Base-by-base conservation (phyloP, 2,113 vertebrate genomes). In the Gasterosteus nipponicus region DNA sequence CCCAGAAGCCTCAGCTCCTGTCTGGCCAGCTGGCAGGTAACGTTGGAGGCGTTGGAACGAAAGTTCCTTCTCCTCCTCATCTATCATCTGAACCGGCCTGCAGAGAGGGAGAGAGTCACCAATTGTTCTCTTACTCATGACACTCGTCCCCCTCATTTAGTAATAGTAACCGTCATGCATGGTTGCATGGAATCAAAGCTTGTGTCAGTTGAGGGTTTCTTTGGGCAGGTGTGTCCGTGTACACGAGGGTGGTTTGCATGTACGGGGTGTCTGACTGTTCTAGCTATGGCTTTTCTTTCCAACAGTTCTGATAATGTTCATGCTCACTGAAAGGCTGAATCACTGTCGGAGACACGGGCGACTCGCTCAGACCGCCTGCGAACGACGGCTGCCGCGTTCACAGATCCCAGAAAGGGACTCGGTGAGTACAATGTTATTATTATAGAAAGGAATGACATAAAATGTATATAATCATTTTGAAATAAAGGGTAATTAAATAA, bases 1-100 rank as follows among this genome's bases (percentile, higher is more conserved):
- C 89, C 91, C 92, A 92, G 90, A 90, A 91, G 87, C 83, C 88
- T 87, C 71, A 86, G 86, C 86, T 89, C 87, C 89, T 85, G 82
- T 89, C 85, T 41, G 77, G 86, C 90, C 87, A 86, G 83, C 88
- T 90, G 89, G 84, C 85, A 83, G 73, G 60, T 64, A 39, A 59
- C 18, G 44, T 60, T 76, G 51, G 69, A 75, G 67, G 54, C 33
- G 6, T 10, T 74, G 78, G 71, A 89, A 77, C 42, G 49, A 83
- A 73, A 88, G 85, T 87, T 82, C 80, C 78, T 38, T 38, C 69
- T 51, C 83, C 73, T 80, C 72, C 62, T 70, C 3, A 0, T 78
- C 58, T 60, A 64, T 35, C 31, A 12, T 67, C 59, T 44, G 38
- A 35, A 3, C 59, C 53, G 38, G 29, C 41, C 73, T 73, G 38